Conservation (phyloP, 2,888 invertebrate species). For the Scaptomyza reducta region DNA sequence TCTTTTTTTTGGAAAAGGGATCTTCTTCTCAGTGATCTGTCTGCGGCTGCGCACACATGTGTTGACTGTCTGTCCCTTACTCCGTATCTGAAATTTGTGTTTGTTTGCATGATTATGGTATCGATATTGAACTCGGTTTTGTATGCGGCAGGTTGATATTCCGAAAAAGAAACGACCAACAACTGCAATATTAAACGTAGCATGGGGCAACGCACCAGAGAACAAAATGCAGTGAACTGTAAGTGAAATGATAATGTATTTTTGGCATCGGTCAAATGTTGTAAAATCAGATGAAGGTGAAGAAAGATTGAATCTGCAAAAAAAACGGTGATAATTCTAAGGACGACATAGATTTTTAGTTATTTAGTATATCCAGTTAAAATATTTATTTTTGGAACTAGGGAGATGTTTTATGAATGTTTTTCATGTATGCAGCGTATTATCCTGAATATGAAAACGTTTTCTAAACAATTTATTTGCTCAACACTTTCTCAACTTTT, state of each 20-base stretch:
- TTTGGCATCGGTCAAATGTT: conserved; percentile 35
- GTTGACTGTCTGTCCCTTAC: conserved; percentile 51
- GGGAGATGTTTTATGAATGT: no score
- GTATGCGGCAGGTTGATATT: conserved; percentile 71
- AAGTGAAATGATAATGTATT: conserved; percentile 26
- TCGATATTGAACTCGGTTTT: conserved; percentile 62
- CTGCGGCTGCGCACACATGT: conserved; percentile 68
- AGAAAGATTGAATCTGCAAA: not conserved
- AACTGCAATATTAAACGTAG: conserved; percentile 50
- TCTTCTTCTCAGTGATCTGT: conserved; percentile 53
- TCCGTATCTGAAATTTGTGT: conserved; percentile 13
- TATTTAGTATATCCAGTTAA: no score
- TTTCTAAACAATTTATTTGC: no score
- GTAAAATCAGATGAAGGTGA: not conserved
- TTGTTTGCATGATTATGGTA: conserved; percentile 53
- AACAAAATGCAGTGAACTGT: conserved; percentile 62
- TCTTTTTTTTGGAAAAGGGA: conserved; percentile 61
- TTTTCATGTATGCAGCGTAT: not conserved
- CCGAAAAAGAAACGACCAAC: conserved; percentile 45
- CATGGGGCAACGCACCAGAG: conserved; percentile 77
- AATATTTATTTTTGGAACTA: no score
- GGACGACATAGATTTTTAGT: not conserved
- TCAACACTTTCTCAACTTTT: no score
- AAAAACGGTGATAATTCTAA: not conserved
- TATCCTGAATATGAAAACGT: not conserved